Percentiles rank a stretch among this genome's conserved stretches.
Evolutionary conservation across 2,888 invertebrate genomes (phyloP).

Genomic region (Abrostola tripartita): DNA sequence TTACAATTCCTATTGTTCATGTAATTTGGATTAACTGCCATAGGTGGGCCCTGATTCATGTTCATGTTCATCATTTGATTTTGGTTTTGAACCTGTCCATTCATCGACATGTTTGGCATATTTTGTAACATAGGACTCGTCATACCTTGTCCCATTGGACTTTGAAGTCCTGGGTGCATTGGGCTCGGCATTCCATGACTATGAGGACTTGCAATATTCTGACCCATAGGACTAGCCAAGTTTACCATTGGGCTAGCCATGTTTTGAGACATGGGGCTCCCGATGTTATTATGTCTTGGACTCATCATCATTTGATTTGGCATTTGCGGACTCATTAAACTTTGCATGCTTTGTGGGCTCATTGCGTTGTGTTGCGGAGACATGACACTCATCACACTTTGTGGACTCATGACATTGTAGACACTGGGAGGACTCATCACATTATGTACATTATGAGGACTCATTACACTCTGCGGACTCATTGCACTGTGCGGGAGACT

Average conservation of each 20-base stretch:
- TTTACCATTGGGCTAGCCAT: conserved; percentile 78
- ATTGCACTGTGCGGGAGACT: conserved; percentile 83
- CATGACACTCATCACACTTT: conserved; percentile 86
- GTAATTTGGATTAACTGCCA: conserved; percentile 67
- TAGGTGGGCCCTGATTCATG: conserved; percentile 67
- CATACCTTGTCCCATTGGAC: conserved; percentile 82
- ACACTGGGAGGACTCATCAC: conserved; percentile 84
- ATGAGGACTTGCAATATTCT: conserved; percentile 77
- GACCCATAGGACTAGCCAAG: conserved; percentile 74
- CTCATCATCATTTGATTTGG: conserved; percentile 85
- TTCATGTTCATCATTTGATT: conserved; percentile 75
- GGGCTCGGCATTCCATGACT: conserved; percentile 84
- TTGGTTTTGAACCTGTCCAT: conserved; percentile 70
- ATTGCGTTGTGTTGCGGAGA: conserved; percentile 84
- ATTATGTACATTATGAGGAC: conserved; percentile 77
- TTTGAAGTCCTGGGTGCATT: conserved; percentile 81
- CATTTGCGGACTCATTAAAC: conserved; percentile 84
- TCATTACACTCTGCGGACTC: conserved; percentile 84
- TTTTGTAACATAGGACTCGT: conserved; percentile 82
- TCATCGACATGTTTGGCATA: conserved; percentile 79
- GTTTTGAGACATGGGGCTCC: conserved; percentile 80
- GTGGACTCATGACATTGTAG: conserved; percentile 85
- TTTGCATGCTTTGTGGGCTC: conserved; percentile 85
- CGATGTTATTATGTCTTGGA: conserved; percentile 76
- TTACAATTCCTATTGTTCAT: conserved; percentile 73